Conservation (phyloP, 2,797 vertebrate species). For the Anisognathus igniventris region DNA sequence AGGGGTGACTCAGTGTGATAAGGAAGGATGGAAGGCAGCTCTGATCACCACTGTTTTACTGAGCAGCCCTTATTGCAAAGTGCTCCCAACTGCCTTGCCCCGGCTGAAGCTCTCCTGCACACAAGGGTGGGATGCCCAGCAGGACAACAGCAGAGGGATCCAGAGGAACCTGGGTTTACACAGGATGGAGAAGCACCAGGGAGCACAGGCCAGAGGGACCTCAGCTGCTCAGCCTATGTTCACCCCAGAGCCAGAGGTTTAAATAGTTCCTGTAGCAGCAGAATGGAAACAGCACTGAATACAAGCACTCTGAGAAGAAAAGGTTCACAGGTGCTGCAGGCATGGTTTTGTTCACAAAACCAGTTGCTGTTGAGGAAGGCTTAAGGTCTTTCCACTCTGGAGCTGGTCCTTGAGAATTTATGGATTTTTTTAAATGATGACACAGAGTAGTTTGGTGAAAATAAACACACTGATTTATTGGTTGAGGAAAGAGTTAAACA, state of each 20-base stretch:
- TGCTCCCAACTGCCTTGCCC: neutral
- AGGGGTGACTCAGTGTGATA: neutral
- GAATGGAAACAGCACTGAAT: neutral
- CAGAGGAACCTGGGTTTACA: neutral
- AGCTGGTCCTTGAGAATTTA: neutral
- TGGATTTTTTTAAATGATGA: neutral
- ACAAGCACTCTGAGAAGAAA: neutral
- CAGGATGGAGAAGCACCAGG: neutral
- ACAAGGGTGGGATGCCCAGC: neutral
- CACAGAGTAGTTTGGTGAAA: neutral
- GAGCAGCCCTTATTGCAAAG: neutral
- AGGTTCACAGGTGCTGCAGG: neutral
- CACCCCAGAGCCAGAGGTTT: neutral
- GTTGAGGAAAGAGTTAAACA: neutral
- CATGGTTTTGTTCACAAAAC: neutral
- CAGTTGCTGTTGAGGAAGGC: neutral
- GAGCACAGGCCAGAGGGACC: neutral
- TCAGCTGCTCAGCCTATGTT: neutral
- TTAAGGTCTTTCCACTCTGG: neutral
- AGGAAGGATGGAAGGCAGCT: neutral
- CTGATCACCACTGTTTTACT: neutral
- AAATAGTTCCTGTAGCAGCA: neutral
- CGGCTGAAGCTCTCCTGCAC: neutral
- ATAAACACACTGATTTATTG: neutral
- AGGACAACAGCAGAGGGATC: neutral